These are phyloP conservation scores for Cactoblastis cactorum DNA, from an alignment of 2,888 invertebrate species.

Conservation along the genomic window DNA sequence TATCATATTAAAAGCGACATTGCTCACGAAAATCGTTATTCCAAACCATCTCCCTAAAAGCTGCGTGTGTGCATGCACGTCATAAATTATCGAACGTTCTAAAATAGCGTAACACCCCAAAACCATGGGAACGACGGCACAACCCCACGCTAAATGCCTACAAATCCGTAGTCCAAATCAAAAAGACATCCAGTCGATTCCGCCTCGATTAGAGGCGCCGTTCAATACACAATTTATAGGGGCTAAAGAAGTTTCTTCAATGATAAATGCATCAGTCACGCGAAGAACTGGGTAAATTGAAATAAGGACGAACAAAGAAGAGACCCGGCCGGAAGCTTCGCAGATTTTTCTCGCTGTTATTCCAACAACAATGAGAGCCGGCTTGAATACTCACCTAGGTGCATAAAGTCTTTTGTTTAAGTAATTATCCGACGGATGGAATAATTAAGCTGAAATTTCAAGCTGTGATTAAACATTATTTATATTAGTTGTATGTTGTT, in stretches of 20 bases:
- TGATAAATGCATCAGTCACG: constrained; percentile 66
- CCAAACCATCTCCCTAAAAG: constrained; percentile 67
- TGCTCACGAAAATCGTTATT: constrained; percentile 62
- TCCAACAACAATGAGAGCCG: constrained; percentile 59
- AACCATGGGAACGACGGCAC: constrained; percentile 64
- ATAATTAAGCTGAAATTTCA: constrained; percentile 67
- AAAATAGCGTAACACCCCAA: constrained; percentile 77
- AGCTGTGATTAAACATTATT: constrained; percentile 60
- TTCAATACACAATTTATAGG: constrained; percentile 69
- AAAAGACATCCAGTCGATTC: constrained; percentile 65
- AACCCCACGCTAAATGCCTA: constrained; percentile 64
- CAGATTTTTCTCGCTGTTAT: constrained; percentile 67
- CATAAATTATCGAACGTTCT: constrained; percentile 72
- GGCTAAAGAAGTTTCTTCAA: constrained; percentile 55
- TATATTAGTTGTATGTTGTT: constrained; percentile 58
- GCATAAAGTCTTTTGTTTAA: constrained; percentile 65
- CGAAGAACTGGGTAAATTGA: constrained; percentile 58
- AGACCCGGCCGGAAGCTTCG: constrained; percentile 54
- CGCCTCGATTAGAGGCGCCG: constrained; percentile 64
- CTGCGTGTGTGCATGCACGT: constrained; percentile 54
- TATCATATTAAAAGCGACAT: constrained; percentile 51
- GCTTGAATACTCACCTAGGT: constrained; percentile 56
- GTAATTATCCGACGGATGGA: constrained; percentile 69
- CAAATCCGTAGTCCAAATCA: constrained; percentile 70
- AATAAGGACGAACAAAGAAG: constrained; percentile 55